phyloP scores from a whole-genome alignment of 2,113 vertebrate genomes.

The Acanthochromis polyacanthus region DNA sequence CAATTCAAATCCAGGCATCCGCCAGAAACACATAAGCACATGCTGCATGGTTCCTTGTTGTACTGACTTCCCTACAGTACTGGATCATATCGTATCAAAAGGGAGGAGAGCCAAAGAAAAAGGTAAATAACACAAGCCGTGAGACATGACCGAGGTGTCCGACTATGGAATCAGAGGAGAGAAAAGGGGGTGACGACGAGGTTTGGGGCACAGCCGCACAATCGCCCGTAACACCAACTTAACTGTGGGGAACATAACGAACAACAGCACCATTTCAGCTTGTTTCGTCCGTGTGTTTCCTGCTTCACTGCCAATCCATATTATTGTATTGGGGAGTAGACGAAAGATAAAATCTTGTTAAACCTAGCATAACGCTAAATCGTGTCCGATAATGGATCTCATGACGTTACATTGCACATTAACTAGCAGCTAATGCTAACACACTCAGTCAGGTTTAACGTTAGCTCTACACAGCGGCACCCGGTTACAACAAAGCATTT shows the following conservation, averaged over 20 bases:
- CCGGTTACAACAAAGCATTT: not conserved
- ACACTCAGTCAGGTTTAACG: slow-evolving; percentile 2
- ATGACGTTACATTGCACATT: slow-evolving; percentile 30
- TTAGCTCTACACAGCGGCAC: not conserved
- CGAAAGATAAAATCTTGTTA: not conserved
- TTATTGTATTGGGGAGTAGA: not conserved
- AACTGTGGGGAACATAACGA: not conserved
- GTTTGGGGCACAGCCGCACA: slow-evolving; percentile 40
- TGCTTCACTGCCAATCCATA: not conserved
- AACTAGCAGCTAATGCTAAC: slow-evolving; percentile 71
- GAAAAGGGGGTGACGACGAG: slow-evolving; percentile 43
- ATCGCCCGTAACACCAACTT: not conserved
- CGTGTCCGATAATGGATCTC: slow-evolving; percentile 71
- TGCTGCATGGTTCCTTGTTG: not conserved
- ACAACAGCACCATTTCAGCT: not conserved
- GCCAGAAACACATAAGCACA: slow-evolving; percentile 7
- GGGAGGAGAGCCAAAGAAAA: not conserved
- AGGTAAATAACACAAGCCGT: slow-evolving; percentile 21
- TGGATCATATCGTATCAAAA: not conserved
- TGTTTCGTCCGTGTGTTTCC: not conserved
- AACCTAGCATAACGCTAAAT: slow-evolving; percentile 14
- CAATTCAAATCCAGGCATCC: slow-evolving; percentile 7
- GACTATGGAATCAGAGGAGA: slow-evolving; percentile 43
- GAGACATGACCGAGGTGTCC: slow-evolving; percentile 28
- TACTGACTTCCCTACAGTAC: not conserved